Evolutionary conservation across 2,888 invertebrate species (phyloP).

Genomic region (Heliconius erato): DNA sequence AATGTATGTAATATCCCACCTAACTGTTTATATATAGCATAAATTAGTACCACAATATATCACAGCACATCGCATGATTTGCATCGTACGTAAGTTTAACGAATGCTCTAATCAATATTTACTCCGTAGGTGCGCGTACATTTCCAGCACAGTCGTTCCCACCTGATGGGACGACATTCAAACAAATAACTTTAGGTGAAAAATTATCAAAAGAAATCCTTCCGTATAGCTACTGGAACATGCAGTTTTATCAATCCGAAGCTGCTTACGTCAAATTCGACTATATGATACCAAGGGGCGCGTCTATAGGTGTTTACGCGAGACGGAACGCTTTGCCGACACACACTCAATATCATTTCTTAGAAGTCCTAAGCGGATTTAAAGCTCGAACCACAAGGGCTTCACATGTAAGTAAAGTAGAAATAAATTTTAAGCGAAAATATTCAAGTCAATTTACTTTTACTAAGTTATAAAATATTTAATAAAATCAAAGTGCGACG

Average conservation of each 20-base stretch:
- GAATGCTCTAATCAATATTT: slow-evolving; percentile 42
- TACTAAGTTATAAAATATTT: slow-evolving; percentile 15
- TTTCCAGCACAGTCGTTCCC: slow-evolving; percentile 96
- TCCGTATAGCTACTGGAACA: slow-evolving; percentile 98
- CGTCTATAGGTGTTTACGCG: slow-evolving; percentile 97
- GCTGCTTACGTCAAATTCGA: slow-evolving; percentile 97
- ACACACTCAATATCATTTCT: slow-evolving; percentile 98
- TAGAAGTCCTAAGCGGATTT: slow-evolving; percentile 96
- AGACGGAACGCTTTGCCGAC: slow-evolving; percentile 97
- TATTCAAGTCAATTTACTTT: slow-evolving; percentile 21
- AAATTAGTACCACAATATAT: neutral
- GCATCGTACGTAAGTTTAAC: neutral
- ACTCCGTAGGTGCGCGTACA: slow-evolving; percentile 91
- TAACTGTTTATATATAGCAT: neutral
- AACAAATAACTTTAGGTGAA: slow-evolving; percentile 95
- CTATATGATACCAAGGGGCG: slow-evolving; percentile 95
- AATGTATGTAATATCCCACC: neutral
- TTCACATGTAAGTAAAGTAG: slow-evolving; percentile 91
- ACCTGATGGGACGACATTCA: slow-evolving; percentile 96
- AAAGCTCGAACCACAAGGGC: slow-evolving; percentile 93
- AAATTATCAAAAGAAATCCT: slow-evolving; percentile 95
- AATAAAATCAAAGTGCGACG: neutral
- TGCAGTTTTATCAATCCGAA: slow-evolving; percentile 98
- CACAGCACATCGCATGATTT: slow-evolving; percentile 63
- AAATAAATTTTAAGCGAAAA: slow-evolving; percentile 32